Evolutionary conservation across 2,888 invertebrate genomes (phyloP).

Genomic region (Syritta pipiens): DNA sequence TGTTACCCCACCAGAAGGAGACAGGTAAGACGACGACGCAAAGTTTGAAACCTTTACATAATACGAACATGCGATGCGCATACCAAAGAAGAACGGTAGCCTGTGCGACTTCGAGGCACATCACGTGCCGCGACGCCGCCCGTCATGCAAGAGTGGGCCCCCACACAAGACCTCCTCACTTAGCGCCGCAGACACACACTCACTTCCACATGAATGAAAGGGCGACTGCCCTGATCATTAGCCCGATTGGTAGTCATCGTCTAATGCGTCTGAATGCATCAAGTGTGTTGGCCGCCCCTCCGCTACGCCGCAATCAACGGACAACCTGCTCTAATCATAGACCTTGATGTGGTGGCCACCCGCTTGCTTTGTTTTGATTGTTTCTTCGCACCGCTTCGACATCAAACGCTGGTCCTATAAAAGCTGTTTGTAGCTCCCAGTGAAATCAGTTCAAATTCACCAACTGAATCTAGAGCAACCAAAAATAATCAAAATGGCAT

Average conservation of each 20-base stretch:
- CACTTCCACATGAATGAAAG: conserved; percentile 30
- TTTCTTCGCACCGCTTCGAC: conserved; percentile 19
- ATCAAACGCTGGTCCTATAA: conserved; percentile 71
- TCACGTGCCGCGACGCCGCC: conserved; percentile 37
- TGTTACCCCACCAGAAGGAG: conserved; percentile 34
- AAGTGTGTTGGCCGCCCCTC: no score
- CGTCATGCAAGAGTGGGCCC: conserved; percentile 34
- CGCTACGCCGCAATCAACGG: no score
- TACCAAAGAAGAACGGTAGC: conserved; percentile 12
- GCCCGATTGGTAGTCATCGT: neutral
- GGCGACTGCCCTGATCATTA: conserved; percentile 31
- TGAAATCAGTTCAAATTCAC: conserved; percentile 76
- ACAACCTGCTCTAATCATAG: neutral
- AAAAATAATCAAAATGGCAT: conserved; percentile 74
- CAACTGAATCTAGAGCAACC: conserved; percentile 77
- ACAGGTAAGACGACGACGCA: conserved; percentile 24
- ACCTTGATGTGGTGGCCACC: conserved; percentile 29
- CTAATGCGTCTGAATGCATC: conserved; percentile 2
- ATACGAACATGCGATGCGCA: conserved; percentile 6
- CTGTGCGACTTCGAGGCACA: conserved; percentile 13
- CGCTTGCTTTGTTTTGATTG: neutral
- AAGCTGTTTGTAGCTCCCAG: conserved; percentile 70
- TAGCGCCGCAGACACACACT: conserved; percentile 31
- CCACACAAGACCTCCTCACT: conserved; percentile 35
- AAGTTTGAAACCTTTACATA: conserved; percentile 30